A percentile compares a stretch with the other conserved stretches of the same genome.
phyloP scores from a whole-genome alignment of 2,888 invertebrate genomes.

The Acrocera orbiculus region DNA sequence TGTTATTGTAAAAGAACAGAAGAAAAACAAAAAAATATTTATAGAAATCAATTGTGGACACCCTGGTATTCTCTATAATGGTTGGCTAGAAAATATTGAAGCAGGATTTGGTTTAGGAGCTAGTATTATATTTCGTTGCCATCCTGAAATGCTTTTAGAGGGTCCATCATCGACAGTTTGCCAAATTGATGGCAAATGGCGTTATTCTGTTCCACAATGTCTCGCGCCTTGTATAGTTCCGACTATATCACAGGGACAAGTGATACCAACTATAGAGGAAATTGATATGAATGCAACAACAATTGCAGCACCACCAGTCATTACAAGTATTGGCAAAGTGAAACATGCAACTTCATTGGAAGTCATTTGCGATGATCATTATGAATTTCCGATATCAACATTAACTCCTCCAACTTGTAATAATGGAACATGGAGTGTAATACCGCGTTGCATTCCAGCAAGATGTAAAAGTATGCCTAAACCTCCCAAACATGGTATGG shows the following conservation, averaged over 20 bases:
- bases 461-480: constrained; percentile 70
- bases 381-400: constrained; percentile 62
- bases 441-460: constrained; percentile 70
- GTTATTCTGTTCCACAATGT: constrained; percentile 81
- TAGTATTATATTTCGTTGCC: constrained; percentile 82
- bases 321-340: constrained; percentile 39
- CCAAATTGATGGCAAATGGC: constrained; percentile 87
- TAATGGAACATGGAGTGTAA: constrained; percentile 91
- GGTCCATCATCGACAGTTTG: constrained; percentile 84
- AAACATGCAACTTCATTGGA: constrained; percentile 49
- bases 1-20: background rate
- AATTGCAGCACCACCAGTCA: constrained; percentile 16
- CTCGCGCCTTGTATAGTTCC: constrained; percentile 88
- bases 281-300: constrained; percentile 27
- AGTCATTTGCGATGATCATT: constrained; percentile 70
- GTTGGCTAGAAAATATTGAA: constrained; percentile 84
- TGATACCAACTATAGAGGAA: constrained; percentile 39
- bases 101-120: constrained; percentile 80
- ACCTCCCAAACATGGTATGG: constrained; percentile 82
- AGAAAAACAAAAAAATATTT: constrained; percentile 7
- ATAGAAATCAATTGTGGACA: constrained; percentile 93
- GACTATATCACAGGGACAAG: constrained; percentile 60
- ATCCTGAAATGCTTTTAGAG: constrained; percentile 77
- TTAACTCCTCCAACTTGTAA: constrained; percentile 66
- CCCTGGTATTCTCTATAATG: constrained; percentile 86